These are phyloP conservation scores for Enteromius unitaeniatus DNA, from an alignment of 2,797 vertebrate genomes.

Conservation along the genomic window DNA sequence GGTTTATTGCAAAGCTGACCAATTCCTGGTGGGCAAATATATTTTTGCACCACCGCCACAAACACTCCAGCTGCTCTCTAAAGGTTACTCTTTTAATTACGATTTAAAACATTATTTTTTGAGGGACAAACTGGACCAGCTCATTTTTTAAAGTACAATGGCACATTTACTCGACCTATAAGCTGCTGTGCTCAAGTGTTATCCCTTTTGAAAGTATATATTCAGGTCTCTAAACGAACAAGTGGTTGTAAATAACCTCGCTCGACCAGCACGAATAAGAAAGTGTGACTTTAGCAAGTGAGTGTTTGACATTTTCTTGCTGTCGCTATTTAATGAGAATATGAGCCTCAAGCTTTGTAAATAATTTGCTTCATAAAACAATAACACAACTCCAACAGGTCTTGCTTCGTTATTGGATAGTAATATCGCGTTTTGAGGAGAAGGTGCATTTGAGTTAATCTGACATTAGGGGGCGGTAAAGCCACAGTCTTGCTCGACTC, in stretches of 20 bases:
- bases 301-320: slow-evolving; percentile 13
- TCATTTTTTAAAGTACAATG: neutral
- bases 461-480: slow-evolving; percentile 29
- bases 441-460: neutral
- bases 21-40: neutral
- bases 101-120: neutral
- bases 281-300: neutral
- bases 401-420: slow-evolving; percentile 28
- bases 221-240: neutral
- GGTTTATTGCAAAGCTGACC: slow-evolving; percentile 1
- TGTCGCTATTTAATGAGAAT: slow-evolving; percentile 33
- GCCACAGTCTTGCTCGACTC: neutral
- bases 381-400: slow-evolving; percentile 25
- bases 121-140: neutral
- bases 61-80: neutral
- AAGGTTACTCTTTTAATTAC: slow-evolving; percentile 1
- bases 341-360: slow-evolving; percentile 20
- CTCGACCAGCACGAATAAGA: neutral
- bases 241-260: neutral
- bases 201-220: neutral
- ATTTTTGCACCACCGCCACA: neutral
- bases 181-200: neutral
- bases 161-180: neutral
- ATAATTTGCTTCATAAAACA: slow-evolving; percentile 40
- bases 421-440: neutral